These are phyloP conservation scores for Morphnarchus princeps DNA, from an alignment of 2,113 vertebrate species.

Conservation along the genomic window DNA sequence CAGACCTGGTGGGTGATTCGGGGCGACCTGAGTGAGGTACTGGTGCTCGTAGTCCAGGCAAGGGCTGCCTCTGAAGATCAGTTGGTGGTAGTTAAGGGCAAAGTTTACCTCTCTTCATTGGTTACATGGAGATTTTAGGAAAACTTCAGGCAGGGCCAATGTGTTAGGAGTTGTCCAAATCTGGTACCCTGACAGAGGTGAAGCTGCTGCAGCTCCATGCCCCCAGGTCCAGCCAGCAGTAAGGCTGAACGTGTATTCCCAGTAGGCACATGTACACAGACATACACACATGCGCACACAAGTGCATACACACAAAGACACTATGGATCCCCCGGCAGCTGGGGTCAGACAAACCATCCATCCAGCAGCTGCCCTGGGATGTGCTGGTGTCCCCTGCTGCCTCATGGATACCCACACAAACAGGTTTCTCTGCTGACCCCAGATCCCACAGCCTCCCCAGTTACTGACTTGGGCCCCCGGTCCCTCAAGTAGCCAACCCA, in stretches of 20 bases:
- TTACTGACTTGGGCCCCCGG: background rate
- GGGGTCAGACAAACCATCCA: rapidly evolving
- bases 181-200: background rate
- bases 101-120: background rate
- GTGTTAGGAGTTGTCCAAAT: background rate
- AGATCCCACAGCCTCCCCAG: background rate
- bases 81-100: rapidly evolving
- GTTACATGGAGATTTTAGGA: background rate
- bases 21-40: background rate
- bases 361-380: background rate
- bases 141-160: background rate
- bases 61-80: background rate
- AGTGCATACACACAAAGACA: background rate
- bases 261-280: background rate
- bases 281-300: rapidly evolving
- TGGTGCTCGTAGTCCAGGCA: background rate
- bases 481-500: background rate
- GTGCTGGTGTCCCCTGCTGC: background rate
- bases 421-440: rapidly evolving
- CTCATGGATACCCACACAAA: background rate
- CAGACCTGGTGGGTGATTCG: background rate
- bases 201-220: background rate
- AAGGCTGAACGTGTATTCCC: background rate
- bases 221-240: background rate
- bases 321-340: background rate